Percentiles rank a stretch among this genome's conserved stretches.
Conservation (phyloP, 1,140 invertebrate genomes). For the Melipona quadrifasciata region DNA sequence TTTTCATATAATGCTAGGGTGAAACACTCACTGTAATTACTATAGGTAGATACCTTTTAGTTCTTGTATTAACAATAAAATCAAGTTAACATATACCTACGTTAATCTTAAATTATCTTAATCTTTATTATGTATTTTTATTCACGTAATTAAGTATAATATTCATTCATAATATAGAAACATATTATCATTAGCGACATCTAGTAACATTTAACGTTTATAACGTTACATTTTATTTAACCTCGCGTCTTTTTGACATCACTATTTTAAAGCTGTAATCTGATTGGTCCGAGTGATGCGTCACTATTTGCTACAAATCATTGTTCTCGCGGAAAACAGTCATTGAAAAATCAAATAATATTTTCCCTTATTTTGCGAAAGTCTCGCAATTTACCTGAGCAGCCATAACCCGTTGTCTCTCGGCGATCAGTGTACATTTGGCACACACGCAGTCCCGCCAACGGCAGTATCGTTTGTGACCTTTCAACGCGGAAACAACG, state of each 20-base stretch:
- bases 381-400: slow-evolving; percentile 86
- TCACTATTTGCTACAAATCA: background rate
- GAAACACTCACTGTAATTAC: background rate
- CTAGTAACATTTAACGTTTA: background rate
- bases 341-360: background rate
- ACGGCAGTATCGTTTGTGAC: slow-evolving; percentile 98
- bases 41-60: background rate
- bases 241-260: background rate
- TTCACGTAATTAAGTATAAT: too few relatives aligned
- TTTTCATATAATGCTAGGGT: background rate
- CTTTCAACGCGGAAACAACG: slow-evolving; percentile 98
- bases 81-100: background rate
- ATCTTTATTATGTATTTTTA: too few relatives aligned
- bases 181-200: background rate
- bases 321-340: background rate
- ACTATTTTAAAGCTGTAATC: background rate
- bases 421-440: slow-evolving; percentile 99
- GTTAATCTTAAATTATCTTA: background rate
- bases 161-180: background rate
- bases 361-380: background rate
- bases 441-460: slow-evolving; percentile 98
- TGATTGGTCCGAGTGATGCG: background rate
- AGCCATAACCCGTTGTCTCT: slow-evolving; percentile 99
- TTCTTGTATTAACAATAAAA: background rate
- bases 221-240: too few relatives aligned